Percentiles rank a stretch among this genome's conserved stretches.
Evolutionary conservation across 2,888 invertebrate species (phyloP).

Genomic region (Allolobophora icterica): DNA sequence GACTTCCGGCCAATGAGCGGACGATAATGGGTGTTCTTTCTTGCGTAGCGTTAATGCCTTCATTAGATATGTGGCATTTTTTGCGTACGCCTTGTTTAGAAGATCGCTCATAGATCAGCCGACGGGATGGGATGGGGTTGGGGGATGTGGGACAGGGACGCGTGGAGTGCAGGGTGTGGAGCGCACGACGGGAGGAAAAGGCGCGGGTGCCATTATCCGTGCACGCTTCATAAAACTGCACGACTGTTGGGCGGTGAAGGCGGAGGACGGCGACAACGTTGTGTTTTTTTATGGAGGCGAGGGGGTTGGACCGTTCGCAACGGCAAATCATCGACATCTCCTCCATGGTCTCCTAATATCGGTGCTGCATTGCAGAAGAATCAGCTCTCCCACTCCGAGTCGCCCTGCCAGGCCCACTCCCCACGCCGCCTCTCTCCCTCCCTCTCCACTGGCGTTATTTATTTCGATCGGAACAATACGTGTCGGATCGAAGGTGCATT

Average conservation of each 20-base stretch:
- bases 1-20: not conserved
- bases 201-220: conserved; percentile 6
- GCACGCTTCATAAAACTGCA: not conserved
- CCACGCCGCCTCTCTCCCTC: not conserved
- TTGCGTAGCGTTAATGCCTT: not conserved
- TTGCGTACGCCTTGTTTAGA: not conserved
- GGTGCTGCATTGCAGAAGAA: not conserved
- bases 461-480: not conserved
- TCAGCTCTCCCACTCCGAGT: not conserved
- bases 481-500: not conserved
- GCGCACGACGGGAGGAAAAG: not conserved
- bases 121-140: not conserved
- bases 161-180: not conserved
- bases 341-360: not conserved
- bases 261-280: not conserved
- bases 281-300: not conserved
- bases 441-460: not conserved
- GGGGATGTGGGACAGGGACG: not conserved
- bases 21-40: not conserved
- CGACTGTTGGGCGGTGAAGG: not conserved
- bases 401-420: not conserved
- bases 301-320: not conserved
- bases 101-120: not conserved
- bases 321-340: not conserved
- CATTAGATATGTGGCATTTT: conserved; percentile 9